Evolutionary conservation across 2,888 invertebrate genomes (phyloP).

Genomic region (Tortricodes alternella): DNA sequence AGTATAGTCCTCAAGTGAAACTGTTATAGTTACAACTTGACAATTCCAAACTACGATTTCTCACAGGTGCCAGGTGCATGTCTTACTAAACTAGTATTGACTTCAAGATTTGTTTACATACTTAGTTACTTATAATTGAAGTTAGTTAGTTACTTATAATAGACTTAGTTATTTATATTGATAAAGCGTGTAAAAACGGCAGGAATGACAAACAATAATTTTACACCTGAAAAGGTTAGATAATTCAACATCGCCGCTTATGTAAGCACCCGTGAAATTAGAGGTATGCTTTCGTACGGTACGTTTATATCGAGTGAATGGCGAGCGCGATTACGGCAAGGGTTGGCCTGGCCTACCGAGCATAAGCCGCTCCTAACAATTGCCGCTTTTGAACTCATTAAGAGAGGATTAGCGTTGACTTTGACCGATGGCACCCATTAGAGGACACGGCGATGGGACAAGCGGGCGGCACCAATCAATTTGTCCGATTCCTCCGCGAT

Average conservation of each 20-base stretch:
- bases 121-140: neutral
- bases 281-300: conserved; percentile 23
- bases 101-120: no score
- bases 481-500: conserved; percentile 48
- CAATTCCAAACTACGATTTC: no score
- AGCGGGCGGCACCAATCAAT: conserved; percentile 59
- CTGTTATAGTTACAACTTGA: no score
- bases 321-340: conserved; percentile 28
- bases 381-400: conserved; percentile 76
- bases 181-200: neutral
- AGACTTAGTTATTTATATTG: neutral
- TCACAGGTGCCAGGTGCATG: no score
- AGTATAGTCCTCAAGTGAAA: no score
- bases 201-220: neutral
- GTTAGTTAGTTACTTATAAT: no score
- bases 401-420: conserved; percentile 71
- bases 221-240: conserved; percentile 7
- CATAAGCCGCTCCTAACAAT: conserved; percentile 50
- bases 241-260: conserved; percentile 9
- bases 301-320: conserved; percentile 25
- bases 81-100: no score
- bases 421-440: conserved; percentile 70
- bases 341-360: conserved; percentile 20
- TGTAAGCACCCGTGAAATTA: conserved; percentile 24
- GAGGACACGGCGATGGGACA: conserved; percentile 55